Evolutionary conservation across 2,888 invertebrate species (phyloP), one percentile per base, ranked within the genome.

Genomic region (Allophyes oxyacanthae): DNA sequence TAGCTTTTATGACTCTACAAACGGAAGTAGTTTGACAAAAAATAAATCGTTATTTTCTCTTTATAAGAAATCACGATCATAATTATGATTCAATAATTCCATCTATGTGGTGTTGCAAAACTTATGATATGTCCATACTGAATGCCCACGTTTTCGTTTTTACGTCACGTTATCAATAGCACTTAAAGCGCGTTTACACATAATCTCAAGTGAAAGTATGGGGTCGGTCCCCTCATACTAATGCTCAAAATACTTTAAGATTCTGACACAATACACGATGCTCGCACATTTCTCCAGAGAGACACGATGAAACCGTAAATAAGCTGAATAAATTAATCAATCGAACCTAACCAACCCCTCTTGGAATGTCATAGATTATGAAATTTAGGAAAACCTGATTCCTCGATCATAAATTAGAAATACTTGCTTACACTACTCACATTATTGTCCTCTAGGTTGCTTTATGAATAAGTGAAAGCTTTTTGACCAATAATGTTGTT

Each of bases 151-250:
- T 77, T 76, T 77, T 72, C 73, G 72, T 75, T 81, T 90, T 90
- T 90, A 89, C 89, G 90, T 92, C 89, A 93, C 88, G 78, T 85
- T 89, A 90, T 88, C 87, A 89, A 88, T 87, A 84, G 86, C 85
- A 86, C 86, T 89, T 87, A 85, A 82, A 82, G 81, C 81, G 82
- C 86, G 89, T 92, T 92, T 91, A 89, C 87, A 91, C 91, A 91
- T 91, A 92, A 93, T 90, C 86, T 88, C 83, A 85, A 92, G 93
- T 93, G 93, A 94, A 94, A 94, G 93, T 94, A 85, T 76, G 86
- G 80, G 76, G 75, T 89, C 82, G 81, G 88, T 86, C 81, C 75
- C 75, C 84, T 83, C 92, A 93, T 93, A 92, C 92, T 92, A 92
- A 93, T 93, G 91, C 79, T 86, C 81, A 85, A 89, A 92, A 89